Evolutionary conservation across 2,888 invertebrate species (phyloP).

Genomic region (Malthinus flaveolus): DNA sequence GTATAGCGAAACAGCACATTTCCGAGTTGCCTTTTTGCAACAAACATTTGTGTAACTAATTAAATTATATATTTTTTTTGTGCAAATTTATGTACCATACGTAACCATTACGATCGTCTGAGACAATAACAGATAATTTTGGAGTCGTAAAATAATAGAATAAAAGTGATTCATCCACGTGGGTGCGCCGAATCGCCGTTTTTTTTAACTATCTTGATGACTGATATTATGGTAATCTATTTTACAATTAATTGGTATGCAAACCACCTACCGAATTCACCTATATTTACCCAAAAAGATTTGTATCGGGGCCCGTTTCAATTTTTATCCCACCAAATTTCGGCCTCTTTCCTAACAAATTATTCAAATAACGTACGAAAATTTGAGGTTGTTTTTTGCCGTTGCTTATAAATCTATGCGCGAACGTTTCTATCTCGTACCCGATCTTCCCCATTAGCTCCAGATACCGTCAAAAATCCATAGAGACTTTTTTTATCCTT

Average conservation of each 20-base stretch:
- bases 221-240: neutral
- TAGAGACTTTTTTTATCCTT: no score
- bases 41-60: slow-evolving; percentile 1
- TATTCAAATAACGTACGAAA: no score
- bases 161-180: slow-evolving; percentile 17
- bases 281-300: neutral
- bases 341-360: no score
- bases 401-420: no score
- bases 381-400: no score
- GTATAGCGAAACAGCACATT: neutral
- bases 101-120: neutral
- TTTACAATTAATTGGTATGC: neutral
- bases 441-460: no score
- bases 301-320: neutral
- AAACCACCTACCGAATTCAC: neutral
- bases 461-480: no score
- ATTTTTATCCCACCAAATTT: no score
- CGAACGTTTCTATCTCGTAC: no score
- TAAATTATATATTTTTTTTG: slow-evolving; percentile 3
- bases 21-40: neutral
- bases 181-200: slow-evolving; percentile 15
- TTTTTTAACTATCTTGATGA: neutral
- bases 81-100: neutral
- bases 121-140: slow-evolving; percentile 10
- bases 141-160: slow-evolving; percentile 12